phyloP scores from a whole-genome alignment of 2,888 invertebrate species.

The Pseudococcus longispinus region DNA sequence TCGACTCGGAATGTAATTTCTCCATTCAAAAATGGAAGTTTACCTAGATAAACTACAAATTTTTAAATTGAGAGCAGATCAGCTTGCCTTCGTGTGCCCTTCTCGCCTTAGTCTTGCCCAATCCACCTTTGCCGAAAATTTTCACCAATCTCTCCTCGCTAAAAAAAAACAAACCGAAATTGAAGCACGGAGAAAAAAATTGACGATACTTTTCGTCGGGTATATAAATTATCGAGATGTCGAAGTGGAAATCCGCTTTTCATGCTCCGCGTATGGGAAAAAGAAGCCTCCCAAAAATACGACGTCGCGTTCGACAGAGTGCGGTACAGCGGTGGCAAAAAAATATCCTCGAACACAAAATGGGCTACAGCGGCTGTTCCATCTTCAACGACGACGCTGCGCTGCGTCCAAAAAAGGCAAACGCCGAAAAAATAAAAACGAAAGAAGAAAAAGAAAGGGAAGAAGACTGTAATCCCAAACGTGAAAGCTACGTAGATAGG shows the following conservation, averaged over 20 bases:
- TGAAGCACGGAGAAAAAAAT: not conserved
- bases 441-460: not conserved
- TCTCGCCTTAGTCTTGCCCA: no score
- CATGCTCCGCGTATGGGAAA: not conserved
- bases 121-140: no score
- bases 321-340: not conserved
- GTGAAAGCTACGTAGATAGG: not conserved
- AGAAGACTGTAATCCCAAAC: conserved; percentile 12
- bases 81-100: no score
- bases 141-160: not conserved
- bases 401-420: not conserved
- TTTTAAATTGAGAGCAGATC: no score
- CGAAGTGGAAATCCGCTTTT: not conserved
- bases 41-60: no score
- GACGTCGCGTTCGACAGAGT: not conserved
- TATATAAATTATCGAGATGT: no score
- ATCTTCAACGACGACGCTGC: not conserved
- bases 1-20: no score
- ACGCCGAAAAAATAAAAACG: not conserved
- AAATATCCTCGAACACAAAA: not conserved
- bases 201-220: no score
- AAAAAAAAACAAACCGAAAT: not conserved
- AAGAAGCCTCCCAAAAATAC: not conserved
- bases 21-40: no score
- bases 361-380: not conserved